These are phyloP conservation scores for Aphyosemion australe DNA, from an alignment of 2,113 vertebrate genomes.

Conservation along the genomic window DNA sequence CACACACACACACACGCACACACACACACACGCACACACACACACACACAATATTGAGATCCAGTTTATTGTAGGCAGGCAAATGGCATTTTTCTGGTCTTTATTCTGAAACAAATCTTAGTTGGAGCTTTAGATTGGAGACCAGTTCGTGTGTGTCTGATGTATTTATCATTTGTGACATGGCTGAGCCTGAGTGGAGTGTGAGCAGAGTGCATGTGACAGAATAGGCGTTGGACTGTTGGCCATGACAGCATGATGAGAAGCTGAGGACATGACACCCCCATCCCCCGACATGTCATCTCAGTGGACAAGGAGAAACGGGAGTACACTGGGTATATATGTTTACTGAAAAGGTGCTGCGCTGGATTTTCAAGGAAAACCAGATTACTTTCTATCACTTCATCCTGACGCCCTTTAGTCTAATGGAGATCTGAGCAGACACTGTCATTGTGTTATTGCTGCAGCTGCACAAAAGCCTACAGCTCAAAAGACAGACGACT, in stretches of 20 bases:
- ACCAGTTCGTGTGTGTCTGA: conserved; percentile 67
- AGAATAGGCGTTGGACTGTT: conserved; percentile 67
- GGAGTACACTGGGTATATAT: background rate
- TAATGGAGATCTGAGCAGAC: conserved; percentile 11
- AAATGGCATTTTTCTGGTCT: too few relatives aligned
- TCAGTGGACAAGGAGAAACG: conserved; percentile 48
- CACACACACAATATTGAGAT: too few relatives aligned
- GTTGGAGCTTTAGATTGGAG: too few relatives aligned
- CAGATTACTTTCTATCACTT: conserved; percentile 23
- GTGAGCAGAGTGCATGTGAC: conserved; percentile 77
- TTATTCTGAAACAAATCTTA: too few relatives aligned
- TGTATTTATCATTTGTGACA: conserved; percentile 88
- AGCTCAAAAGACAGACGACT: too few relatives aligned
- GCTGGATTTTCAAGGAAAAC: conserved; percentile 4
- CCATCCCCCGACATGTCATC: conserved; percentile 52
- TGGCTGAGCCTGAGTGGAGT: conserved; percentile 57
- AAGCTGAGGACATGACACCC: conserved; percentile 76
- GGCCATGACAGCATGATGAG: conserved; percentile 80
- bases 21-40: too few relatives aligned
- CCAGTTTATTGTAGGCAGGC: too few relatives aligned
- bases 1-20: too few relatives aligned
- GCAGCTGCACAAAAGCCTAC: too few relatives aligned
- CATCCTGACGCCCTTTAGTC: background rate
- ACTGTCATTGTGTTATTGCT: conserved; percentile 7
- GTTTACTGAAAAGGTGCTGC: too few relatives aligned